phyloP scores from a whole-genome alignment of 2,797 vertebrate species.

The Lutjanus campechanus region DNA sequence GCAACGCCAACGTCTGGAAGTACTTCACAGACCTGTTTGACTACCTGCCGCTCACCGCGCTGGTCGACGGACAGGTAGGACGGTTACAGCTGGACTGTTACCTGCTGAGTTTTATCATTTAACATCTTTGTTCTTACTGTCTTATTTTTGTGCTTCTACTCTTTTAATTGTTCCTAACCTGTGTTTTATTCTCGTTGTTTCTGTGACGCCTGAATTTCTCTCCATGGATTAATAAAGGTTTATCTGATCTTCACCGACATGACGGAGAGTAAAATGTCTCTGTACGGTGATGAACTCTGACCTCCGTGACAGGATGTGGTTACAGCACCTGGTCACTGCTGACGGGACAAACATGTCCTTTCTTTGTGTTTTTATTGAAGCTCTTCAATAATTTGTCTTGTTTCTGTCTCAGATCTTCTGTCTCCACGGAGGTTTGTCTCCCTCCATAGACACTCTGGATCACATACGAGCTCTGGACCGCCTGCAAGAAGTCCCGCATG shows the following conservation, averaged over 20 bases:
- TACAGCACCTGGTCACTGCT: neutral
- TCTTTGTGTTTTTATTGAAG: too few species aligned
- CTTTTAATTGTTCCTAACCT: too few species aligned
- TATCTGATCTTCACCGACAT: neutral
- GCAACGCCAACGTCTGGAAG: constrained; percentile 97
- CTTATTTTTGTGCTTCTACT: too few species aligned
- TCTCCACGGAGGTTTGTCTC: constrained; percentile 95
- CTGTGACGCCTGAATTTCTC: too few species aligned
- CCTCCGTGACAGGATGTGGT: neutral
- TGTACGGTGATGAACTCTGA: too few species aligned
- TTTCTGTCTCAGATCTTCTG: constrained; percentile 90
- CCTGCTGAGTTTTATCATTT: too few species aligned
- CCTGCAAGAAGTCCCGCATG: constrained; percentile 96
- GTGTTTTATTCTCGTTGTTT: too few species aligned
- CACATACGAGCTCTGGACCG: constrained; percentile 97
- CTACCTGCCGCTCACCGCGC: constrained; percentile 95
- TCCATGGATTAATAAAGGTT: too few species aligned
- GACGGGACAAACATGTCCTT: too few species aligned
- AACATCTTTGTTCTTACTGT: too few species aligned
- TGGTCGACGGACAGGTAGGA: constrained; percentile 95
- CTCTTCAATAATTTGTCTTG: too few species aligned
- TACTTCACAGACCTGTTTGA: constrained; percentile 98
- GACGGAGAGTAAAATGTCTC: too few species aligned
- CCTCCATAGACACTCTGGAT: constrained; percentile 98
- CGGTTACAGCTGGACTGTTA: neutral